A percentile compares a stretch with the other conserved stretches of the same genome.
Conservation (phyloP, 2,888 invertebrate genomes). For the Crossocerus cetratus region DNA sequence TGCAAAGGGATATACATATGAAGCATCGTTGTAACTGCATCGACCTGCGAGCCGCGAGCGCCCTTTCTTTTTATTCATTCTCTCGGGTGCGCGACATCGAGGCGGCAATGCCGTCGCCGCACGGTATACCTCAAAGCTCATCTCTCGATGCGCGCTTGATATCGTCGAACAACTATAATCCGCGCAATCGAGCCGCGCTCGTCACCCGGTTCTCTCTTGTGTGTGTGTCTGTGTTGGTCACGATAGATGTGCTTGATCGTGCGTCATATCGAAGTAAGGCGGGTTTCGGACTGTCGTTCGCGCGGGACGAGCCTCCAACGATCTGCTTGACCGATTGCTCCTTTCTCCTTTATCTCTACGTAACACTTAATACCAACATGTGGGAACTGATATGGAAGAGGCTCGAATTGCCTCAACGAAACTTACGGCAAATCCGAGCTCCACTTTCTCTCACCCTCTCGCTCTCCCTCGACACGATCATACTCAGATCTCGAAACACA, state of each 20-base stretch:
- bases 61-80: not conserved
- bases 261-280: too few relatives aligned
- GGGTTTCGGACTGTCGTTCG: too few relatives aligned
- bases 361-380: not conserved
- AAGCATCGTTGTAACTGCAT: constrained; percentile 58
- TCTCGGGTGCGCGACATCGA: not conserved
- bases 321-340: not conserved
- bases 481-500: not conserved
- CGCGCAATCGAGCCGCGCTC: too few relatives aligned
- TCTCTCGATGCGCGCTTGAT: not conserved
- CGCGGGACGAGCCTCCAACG: too few relatives aligned
- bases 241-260: too few relatives aligned
- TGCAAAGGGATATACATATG: constrained; percentile 56
- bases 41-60: not conserved
- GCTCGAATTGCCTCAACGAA: not conserved
- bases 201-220: too few relatives aligned
- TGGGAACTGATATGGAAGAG: not conserved
- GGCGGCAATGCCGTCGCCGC: not conserved
- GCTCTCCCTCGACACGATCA: not conserved
- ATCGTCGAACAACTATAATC: too few relatives aligned
- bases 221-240: too few relatives aligned
- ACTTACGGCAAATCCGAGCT: not conserved
- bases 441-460: not conserved
- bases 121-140: not conserved
- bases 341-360: not conserved